These are phyloP conservation scores for Glareola pratincola DNA, from an alignment of 2,113 vertebrate species.

Conservation along the genomic window DNA sequence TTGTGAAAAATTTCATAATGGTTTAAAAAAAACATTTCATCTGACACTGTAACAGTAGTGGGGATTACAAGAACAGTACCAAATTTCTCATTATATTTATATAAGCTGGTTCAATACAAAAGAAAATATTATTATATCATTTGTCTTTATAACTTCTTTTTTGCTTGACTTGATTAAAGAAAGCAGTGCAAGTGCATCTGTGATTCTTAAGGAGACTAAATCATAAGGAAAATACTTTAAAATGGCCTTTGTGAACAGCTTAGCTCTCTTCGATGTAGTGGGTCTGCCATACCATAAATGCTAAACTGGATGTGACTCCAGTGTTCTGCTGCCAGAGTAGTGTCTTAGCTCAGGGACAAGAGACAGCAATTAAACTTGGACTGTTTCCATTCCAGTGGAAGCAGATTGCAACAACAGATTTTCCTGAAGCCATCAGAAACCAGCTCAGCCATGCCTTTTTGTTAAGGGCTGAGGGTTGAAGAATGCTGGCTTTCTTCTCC, in stretches of 20 bases:
- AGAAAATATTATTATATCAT: not conserved
- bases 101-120: not conserved
- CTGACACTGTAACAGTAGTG: not conserved
- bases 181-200: not conserved
- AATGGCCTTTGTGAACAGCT: not conserved
- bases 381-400: not conserved
- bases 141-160: not conserved
- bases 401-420: not conserved
- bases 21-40: not conserved
- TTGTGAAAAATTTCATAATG: not conserved
- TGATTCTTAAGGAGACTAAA: not conserved
- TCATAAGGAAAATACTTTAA: not conserved
- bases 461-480: not conserved
- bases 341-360: not conserved
- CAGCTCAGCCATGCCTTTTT: not conserved
- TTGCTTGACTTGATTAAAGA: not conserved
- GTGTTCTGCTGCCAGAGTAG: not conserved
- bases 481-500: not conserved
- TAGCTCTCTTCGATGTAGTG: not conserved
- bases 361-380: not conserved
- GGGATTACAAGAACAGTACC: not conserved
- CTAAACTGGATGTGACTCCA: not conserved
- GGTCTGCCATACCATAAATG: not conserved
- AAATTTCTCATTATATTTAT: not conserved
- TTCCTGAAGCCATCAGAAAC: not conserved